Evolutionary conservation across 2,888 invertebrate genomes (phyloP), one percentile per base, ranked within the genome.

Genomic region (Agriopis marginaria): DNA sequence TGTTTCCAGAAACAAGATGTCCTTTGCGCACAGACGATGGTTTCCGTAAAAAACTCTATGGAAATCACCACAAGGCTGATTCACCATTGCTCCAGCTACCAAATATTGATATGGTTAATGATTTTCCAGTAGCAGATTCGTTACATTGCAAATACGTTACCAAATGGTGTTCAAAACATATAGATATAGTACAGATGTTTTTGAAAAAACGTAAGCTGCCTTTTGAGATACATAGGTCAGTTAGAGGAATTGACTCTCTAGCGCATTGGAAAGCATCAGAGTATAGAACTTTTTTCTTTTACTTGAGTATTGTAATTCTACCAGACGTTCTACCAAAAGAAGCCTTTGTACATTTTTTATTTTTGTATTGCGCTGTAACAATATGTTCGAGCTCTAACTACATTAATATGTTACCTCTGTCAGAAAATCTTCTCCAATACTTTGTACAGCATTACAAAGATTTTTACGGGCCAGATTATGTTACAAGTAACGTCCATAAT

Each of bases 311-410:
- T 17, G 17, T 50, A 50, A 50, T 50, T 17, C 17, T 50, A 17
- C 7, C 7, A 50, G 14, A 50, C 50, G 50, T 50, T 17, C 17
- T 50, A 17, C 14, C 14, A 14, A 17, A 50, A 14, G 14, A 50
- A 14, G 50, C 50, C 17, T 50, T 17, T 17, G 14, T 50, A 17
- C 50, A 50, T 50, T 50, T 50, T 50, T 17, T 50, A 14, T 17
- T 17, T 8, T 49, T 79, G 3, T 76, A 67, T 63, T 79, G 78
- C 42, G 74, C 65, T 12, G 68, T 79, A 7, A 77, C 75, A 8
- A 79, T 79, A 53, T 77, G 77, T 63, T 76, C 75, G 0, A 63
- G n/a, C 63, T 50, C 73, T 60, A 49, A 40, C 8, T 61, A 72
- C 56, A 58, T 62, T 51, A 17, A 44, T 14, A 59, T 70, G 5